Base-by-base conservation (phyloP, 2,888 invertebrate genomes). In the Aporophyla lueneburgensis region DNA sequence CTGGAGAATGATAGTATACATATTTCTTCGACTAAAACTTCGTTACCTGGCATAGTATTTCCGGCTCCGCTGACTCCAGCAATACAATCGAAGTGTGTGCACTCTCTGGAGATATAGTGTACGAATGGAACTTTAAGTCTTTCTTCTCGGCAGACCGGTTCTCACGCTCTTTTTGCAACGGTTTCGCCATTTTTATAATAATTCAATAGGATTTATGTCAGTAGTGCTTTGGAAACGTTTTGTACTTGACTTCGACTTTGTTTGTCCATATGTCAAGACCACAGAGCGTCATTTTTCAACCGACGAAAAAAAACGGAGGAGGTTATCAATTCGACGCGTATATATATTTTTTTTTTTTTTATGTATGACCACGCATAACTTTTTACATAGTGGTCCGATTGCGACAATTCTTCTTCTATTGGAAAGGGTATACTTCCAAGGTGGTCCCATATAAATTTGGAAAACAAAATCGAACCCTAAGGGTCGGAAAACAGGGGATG, bases 21-120 rank as follows among this genome's bases (percentile, higher is more conserved):
- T 12, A 2, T 40, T 49, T 54, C 16, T 54, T 65, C 12, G 7
- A 40, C 9, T 6, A 61, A 75, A 65, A 51, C 21, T 46, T 75
- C 12, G 7, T n/a, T 90, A 96, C 96, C 93, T 96, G 96, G 78
- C 96, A 96, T 89, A 96, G 78, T 92, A 96, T 93, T 85, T 96
- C 96, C 19, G 94, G 90, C 89, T 96, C 96, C 5, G 89, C 72
- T 0, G 96, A 95, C 78, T 95, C 94, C 51, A 96, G 85, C 4
- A 96, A 92, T 21, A 96, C 83, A n/a, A 96, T 94, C 0, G 96
- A 93, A 49, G 96, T 96, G 58, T 95, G 93, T 1, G 96, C 96
- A 79, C 92, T 96, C 76, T 96, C 96, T 1, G 96, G 95, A 2
- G 95, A 95, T 72, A 96, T 95, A 3, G 89, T 93, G 82, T 92